Percentiles rank a stretch among this genome's conserved stretches.
These are phyloP conservation scores for Sebastes miniatus DNA, from an alignment of 2,797 vertebrate genomes.

Conservation along the genomic window DNA sequence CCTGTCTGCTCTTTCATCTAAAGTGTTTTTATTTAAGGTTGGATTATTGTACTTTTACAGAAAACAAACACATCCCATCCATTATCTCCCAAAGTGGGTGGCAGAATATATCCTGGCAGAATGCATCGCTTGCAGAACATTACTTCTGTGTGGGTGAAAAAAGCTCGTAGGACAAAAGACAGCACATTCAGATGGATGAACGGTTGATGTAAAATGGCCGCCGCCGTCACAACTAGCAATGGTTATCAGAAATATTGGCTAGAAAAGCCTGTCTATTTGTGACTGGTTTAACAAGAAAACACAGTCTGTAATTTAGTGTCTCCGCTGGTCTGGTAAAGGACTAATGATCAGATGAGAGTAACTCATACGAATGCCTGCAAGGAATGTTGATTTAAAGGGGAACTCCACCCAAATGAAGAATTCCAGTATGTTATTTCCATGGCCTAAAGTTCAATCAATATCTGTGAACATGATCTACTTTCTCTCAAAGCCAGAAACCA, in stretches of 20 bases:
- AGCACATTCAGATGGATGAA: slow-evolving; percentile 28
- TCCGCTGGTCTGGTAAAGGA: not conserved
- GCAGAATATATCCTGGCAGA: not conserved
- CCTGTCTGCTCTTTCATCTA: not conserved
- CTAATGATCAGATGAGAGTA: slow-evolving; percentile 8
- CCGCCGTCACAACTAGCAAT: not conserved
- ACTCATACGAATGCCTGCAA: slow-evolving; percentile 7
- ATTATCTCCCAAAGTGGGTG: slow-evolving; percentile 29
- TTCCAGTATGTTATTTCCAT: not conserved
- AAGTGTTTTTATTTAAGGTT: slow-evolving; percentile 20
- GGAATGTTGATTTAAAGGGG: not conserved
- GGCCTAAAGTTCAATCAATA: not conserved
- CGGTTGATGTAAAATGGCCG: slow-evolving; percentile 28
- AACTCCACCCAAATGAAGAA: not conserved
- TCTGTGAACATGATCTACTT: too few species aligned
- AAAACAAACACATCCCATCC: slow-evolving; percentile 25
- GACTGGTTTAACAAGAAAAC: not conserved
- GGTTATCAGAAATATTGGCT: slow-evolving; percentile 31
- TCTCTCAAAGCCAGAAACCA: not conserved
- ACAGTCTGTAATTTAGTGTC: slow-evolving; percentile 4
- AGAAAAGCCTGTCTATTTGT: not conserved
- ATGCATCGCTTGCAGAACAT: slow-evolving; percentile 10
- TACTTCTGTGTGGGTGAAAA: slow-evolving; percentile 21
- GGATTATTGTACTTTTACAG: slow-evolving; percentile 9
- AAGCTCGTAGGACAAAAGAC: slow-evolving; percentile 3